Evolutionary conservation across 2,888 invertebrate species (phyloP), one percentile per base, ranked within the genome.

Genomic region (Quadroppia sp.): DNA sequence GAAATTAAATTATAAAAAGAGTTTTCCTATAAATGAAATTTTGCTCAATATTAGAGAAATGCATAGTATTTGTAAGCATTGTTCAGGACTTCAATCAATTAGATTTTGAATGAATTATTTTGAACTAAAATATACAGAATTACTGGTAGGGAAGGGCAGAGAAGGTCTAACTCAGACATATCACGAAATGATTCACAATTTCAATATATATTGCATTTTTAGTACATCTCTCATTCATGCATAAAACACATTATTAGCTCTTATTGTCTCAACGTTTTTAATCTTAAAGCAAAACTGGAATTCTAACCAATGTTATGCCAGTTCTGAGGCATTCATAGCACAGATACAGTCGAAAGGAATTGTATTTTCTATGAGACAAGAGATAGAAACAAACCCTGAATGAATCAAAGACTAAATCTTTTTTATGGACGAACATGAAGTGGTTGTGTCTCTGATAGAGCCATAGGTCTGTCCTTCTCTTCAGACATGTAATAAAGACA

Each of bases 341-440:
- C 4, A 61, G 25, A 61, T 15, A 59, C 28, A 30, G 11, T 9
- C 32, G 30, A 61, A 36, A 56, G 17, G 17, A 11, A n/a, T 13
- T 53, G n/a, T 23, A 6, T 13, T 53, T 53, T 25, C 23, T 9
- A 9, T 53, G 28, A 61, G 61, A 32, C 32, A 61, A 13, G 61
- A 61, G 61, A 61, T 30, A 61, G n/a, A 28, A 36, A 61, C 17
- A 9, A 30, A 4, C 50, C 2, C 20, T 50, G 20, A 4, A 50
- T n/a, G 53, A 53, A 53, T 45, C 48, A n/a, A 48, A 45, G 59
- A 28, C 15, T 59, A 59, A 59, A 59, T 61, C 32, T 61, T 3
- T 61, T 61, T 61, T 61, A 61, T 61, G 61, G 61, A 61, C 20
- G 61, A 61, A 36, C 36, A 61, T 32, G 32, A 61, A 61, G 61